Evolutionary conservation across 2,797 vertebrate genomes (phyloP), one percentile per base, ranked within the genome.

Genomic region (Pterois miles): DNA sequence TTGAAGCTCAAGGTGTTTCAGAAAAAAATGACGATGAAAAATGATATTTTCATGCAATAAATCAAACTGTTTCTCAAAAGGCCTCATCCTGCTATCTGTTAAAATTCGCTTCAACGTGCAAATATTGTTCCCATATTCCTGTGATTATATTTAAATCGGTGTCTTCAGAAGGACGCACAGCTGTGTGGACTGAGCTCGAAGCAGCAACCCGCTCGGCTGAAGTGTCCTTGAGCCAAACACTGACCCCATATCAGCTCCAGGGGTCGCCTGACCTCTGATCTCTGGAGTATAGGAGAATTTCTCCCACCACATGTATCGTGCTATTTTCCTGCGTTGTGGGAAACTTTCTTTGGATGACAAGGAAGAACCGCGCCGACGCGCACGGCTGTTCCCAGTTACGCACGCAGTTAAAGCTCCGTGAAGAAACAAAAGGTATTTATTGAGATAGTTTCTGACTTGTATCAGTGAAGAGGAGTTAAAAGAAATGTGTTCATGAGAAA

Each of bases 401-500:
- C 81, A 12, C 4, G 12, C 13, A 22, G 29, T 36, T 16, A 25
- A 14, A 65, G 23, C 23, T 22, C 25, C 25, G 5, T 6, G 23
- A 52, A 71, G 13, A 3, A 13, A 16, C 12, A 12, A 38, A 18
- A 59, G 11, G 1, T 29, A 2, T 29, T 40, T 57, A 1, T 22
- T 31, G 40, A 27, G n/a, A 63, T 22, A 22, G 8, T 62, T 22
- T 46, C 27, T 23, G 43, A 46, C 25, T 14, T 18, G 22, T 4
- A 29, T 5, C 5, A 13, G 13, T 22, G 34, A 20, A 7, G 14
- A 38, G 13, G 9, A 77, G 60, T 10, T 12, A 67, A 36, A 60
- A 71, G 50, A 79, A 80, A 33, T 1, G 36, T 40, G 23, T 84
- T 87, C 68, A 81, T 85, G 77, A 6, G 50, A 63, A 43, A 48